phyloP scores from a whole-genome alignment of 1,140 invertebrate species.

The Anoplophora glabripennis region DNA sequence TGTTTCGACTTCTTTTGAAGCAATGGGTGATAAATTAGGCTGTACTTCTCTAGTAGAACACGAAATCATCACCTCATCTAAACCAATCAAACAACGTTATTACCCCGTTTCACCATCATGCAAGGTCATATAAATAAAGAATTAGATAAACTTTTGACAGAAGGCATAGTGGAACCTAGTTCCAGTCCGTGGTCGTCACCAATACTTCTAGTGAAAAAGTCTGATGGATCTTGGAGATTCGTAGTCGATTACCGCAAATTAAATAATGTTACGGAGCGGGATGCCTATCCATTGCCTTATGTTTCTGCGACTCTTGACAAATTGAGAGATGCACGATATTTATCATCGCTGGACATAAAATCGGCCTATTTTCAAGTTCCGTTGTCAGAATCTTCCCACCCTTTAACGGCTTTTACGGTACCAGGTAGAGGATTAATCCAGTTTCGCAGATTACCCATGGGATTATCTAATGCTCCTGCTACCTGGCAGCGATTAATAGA shows the following conservation, averaged over 20 bases:
- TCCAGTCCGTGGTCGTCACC: conserved; percentile 37
- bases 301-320: conserved; percentile 37
- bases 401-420: conserved; percentile 31
- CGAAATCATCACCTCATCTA: conserved; percentile 32
- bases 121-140: conserved; percentile 30
- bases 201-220: conserved; percentile 42
- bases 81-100: conserved; percentile 35
- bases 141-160: conserved; percentile 30
- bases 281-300: no score
- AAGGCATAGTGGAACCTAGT: conserved; percentile 19
- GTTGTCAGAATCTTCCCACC: not conserved
- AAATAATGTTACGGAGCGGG: no score
- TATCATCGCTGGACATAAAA: not conserved
- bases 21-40: conserved; percentile 24
- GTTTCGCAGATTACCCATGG: conserved; percentile 40
- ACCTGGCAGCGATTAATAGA: conserved; percentile 46
- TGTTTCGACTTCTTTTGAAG: not conserved
- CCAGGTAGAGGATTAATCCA: conserved; percentile 42
- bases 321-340: conserved; percentile 22
- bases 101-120: conserved; percentile 30
- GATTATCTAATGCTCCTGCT: conserved; percentile 41
- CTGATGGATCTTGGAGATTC: conserved; percentile 38
- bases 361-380: not conserved
- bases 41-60: conserved; percentile 32
- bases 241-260: conserved; percentile 44